phyloP scores from a whole-genome alignment of 2,113 vertebrate species.

The Silurus asotus region DNA sequence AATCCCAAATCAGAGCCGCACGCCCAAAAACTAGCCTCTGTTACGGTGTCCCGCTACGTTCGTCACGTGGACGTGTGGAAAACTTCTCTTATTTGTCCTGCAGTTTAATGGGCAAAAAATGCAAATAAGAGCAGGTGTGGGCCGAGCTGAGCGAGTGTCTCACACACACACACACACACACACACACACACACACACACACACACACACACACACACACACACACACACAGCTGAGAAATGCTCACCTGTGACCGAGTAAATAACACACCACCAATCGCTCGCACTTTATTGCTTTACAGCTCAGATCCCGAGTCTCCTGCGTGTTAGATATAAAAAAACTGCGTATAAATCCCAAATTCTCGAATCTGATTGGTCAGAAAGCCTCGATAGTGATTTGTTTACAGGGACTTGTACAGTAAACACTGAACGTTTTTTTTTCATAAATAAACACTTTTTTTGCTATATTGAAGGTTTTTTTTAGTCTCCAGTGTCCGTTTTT shows the following conservation, averaged over 20 bases:
- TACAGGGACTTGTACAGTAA: no score
- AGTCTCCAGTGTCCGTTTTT: no score
- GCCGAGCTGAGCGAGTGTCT: neutral
- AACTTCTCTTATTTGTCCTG: neutral
- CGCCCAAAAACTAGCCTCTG: neutral
- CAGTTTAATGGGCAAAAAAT: neutral
- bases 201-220: constrained; percentile 13
- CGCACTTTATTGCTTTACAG: neutral
- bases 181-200: neutral
- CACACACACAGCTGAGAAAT: constrained; percentile 42
- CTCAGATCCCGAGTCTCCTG: neutral
- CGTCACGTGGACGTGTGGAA: neutral
- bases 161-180: neutral
- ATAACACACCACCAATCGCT: neutral
- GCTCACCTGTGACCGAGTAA: constrained; percentile 43
- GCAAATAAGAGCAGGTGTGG: constrained; percentile 30
- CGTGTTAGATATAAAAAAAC: neutral
- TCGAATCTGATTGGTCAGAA: constrained; percentile 3
- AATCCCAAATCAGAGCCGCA: neutral
- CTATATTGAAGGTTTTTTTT: no score
- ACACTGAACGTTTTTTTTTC: no score
- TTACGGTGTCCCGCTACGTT: neutral
- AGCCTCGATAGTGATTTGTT: neutral
- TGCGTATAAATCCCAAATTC: neutral
- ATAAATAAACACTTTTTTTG: no score